These are phyloP conservation scores for Corythornis cristatus DNA, from an alignment of 2,113 vertebrate genomes.

Conservation along the genomic window DNA sequence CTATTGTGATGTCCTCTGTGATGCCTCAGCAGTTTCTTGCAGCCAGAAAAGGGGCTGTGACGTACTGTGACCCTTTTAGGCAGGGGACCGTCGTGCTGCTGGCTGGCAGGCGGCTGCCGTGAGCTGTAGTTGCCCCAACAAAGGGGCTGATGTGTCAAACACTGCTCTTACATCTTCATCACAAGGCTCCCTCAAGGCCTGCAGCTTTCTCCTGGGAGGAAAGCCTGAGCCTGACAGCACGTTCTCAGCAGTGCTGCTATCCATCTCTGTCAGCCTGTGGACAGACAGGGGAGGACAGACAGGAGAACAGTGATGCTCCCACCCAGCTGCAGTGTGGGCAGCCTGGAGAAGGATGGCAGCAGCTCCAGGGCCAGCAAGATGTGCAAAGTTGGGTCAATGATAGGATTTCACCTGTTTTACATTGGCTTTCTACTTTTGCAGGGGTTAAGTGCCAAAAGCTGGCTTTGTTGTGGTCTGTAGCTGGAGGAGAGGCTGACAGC, in stretches of 20 bases:
- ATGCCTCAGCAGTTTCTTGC: accelerated
- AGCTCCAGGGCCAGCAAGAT: neutral
- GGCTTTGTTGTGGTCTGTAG: accelerated
- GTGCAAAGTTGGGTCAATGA: neutral
- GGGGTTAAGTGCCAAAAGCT: neutral
- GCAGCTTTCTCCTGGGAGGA: neutral
- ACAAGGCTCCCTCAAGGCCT: neutral
- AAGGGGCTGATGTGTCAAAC: conserved; percentile 14
- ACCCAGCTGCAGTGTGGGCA: accelerated
- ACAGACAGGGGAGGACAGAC: neutral
- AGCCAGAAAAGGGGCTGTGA: neutral
- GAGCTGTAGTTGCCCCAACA: neutral
- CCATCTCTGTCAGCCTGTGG: neutral
- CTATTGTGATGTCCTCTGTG: accelerated
- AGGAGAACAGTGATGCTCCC: accelerated
- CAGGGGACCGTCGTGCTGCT: accelerated
- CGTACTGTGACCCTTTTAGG: accelerated
- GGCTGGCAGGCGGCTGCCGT: neutral
- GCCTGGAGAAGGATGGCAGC: neutral
- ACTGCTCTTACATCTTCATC: conserved; percentile 41
- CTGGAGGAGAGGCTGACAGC: neutral
- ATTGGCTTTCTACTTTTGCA: neutral
- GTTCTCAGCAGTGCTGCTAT: neutral
- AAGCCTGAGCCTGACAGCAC: neutral
- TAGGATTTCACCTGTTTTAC: neutral